Conservation (phyloP, 2,888 invertebrate species). For the Sialis fuliginosa region DNA sequence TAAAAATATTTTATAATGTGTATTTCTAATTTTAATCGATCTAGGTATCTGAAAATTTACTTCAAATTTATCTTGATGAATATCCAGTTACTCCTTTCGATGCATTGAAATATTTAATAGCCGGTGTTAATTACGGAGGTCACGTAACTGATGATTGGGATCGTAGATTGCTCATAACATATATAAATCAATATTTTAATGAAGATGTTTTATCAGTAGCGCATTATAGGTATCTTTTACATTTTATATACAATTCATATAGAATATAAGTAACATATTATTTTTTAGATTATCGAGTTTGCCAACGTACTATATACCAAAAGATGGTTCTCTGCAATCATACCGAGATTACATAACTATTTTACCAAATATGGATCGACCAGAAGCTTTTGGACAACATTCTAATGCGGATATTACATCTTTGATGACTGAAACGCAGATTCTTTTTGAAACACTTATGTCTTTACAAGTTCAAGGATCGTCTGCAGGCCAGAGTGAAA, state of each 20-base stretch:
- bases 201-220: slow-evolving; percentile 45
- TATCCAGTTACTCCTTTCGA: slow-evolving; percentile 77
- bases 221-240: slow-evolving; percentile 38
- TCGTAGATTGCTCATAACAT: slow-evolving; percentile 57
- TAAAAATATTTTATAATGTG: background rate
- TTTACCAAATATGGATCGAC: slow-evolving; percentile 60
- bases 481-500: slow-evolving; percentile 33
- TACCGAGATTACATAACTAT: slow-evolving; percentile 66
- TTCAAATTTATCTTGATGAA: slow-evolving; percentile 71
- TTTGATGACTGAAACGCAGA: slow-evolving; percentile 59
- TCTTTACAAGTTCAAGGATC: slow-evolving; percentile 54
- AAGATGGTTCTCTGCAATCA: slow-evolving; percentile 61
- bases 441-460: slow-evolving; percentile 61
- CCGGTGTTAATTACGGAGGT: slow-evolving; percentile 79
- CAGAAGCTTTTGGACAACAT: slow-evolving; percentile 81
- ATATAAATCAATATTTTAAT: slow-evolving; percentile 68
- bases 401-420: slow-evolving; percentile 80
- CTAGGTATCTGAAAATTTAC: slow-evolving; percentile 61
- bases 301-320: slow-evolving; percentile 63
- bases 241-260: background rate
- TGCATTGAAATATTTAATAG: slow-evolving; percentile 72
- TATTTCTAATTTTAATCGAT: slow-evolving; percentile 3
- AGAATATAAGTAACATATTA: background rate
- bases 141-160: slow-evolving; percentile 67
- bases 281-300: slow-evolving; percentile 47